phyloP scores from a whole-genome alignment of 1,140 invertebrate species.

The Calliopsis andreniformis region DNA sequence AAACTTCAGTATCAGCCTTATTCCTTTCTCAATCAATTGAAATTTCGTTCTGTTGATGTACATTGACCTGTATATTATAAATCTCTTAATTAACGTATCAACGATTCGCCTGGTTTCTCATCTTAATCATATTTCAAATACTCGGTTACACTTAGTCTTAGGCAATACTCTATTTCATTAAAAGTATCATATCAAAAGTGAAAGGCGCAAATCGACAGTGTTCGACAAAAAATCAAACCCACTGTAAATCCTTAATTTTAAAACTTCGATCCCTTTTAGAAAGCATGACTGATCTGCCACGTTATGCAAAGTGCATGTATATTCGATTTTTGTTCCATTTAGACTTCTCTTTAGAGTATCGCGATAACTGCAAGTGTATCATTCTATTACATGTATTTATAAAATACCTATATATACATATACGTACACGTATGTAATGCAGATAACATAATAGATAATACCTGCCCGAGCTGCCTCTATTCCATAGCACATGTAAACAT shows the following conservation, averaged over 20 bases:
- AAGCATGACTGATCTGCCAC: constrained; percentile 57
- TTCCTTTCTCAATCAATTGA: constrained; percentile 1
- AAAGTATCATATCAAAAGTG: constrained; percentile 45
- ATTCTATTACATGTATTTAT: constrained; percentile 70
- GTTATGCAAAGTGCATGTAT: constrained; percentile 56
- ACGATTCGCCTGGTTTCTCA: background rate
- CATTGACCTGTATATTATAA: constrained; percentile 12
- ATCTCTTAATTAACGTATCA: constrained; percentile 34
- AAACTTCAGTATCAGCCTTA: background rate
- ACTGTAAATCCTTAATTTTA: constrained; percentile 43
- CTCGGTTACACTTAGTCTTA: constrained; percentile 36
- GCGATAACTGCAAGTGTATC: constrained; percentile 53
- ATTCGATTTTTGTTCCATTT: background rate
- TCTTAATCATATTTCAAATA: constrained; percentile 29
- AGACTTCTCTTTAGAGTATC: constrained; percentile 40
- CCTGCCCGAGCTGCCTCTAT: constrained; percentile 76
- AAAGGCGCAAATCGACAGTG: constrained; percentile 49
- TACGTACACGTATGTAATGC: constrained; percentile 70
- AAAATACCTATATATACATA: constrained; percentile 70
- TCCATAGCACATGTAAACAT: constrained; percentile 65
- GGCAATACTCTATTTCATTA: constrained; percentile 25
- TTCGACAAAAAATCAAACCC: constrained; percentile 37
- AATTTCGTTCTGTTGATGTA: background rate
- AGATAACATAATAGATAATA: constrained; percentile 72
- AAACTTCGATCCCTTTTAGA: constrained; percentile 24